Evolutionary conservation across 2,888 invertebrate species (phyloP).

Genomic region (Aquatica leii): DNA sequence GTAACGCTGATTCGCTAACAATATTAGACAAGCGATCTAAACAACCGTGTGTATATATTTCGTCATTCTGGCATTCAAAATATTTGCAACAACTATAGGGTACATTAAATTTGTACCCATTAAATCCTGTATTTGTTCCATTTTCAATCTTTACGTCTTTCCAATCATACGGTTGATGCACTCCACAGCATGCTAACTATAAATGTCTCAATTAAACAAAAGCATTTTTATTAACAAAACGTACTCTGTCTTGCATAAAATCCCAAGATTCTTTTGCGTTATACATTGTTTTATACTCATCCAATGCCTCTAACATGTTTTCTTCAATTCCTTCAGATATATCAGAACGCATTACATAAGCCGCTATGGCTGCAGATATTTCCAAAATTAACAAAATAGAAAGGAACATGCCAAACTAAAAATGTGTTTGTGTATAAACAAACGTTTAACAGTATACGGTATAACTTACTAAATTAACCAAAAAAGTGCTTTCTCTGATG

Average conservation of each 20-base stretch:
- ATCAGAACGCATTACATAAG: conserved; percentile 63
- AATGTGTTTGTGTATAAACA: neutral
- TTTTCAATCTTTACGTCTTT: neutral
- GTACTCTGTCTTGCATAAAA: conserved; percentile 67
- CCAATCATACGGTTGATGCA: conserved; percentile 55
- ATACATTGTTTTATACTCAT: conserved; percentile 56
- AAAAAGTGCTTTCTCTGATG: conserved; percentile 77
- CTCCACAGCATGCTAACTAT: conserved; percentile 61
- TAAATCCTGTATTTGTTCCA: conserved; percentile 1
- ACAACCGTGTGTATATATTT: conserved; percentile 64
- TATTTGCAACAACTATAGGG: conserved; percentile 37
- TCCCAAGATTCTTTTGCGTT: conserved; percentile 63
- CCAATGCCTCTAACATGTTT: conserved; percentile 63
- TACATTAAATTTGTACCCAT: conserved; percentile 3
- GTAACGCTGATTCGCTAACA: conserved; percentile 74
- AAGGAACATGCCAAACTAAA: conserved; percentile 66
- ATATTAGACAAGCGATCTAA: conserved; percentile 67
- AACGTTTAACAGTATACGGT: neutral
- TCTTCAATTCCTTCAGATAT: conserved; percentile 57
- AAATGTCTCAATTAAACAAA: neutral
- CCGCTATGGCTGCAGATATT: conserved; percentile 66
- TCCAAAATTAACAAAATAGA: conserved; percentile 67
- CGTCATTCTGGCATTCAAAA: conserved; percentile 2
- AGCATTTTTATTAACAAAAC: conserved; percentile 32
- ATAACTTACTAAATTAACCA: conserved; percentile 68